Evolutionary conservation across 2,113 vertebrate genomes (phyloP).

Genomic region (Columba janthina): DNA sequence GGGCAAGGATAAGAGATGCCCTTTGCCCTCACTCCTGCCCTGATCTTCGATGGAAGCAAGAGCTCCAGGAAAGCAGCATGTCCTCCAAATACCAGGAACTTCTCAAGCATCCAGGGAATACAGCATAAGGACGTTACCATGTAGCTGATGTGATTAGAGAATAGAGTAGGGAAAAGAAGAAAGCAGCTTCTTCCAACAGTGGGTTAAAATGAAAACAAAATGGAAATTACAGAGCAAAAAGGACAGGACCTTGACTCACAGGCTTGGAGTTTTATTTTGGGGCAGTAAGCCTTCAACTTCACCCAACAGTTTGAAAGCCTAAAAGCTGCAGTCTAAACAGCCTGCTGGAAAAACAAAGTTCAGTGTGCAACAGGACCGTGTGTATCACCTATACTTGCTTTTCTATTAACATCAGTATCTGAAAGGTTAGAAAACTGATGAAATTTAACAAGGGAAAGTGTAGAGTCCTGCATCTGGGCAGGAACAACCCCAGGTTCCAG

Average conservation of each 20-base stretch:
- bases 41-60: neutral
- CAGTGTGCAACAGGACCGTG: rapidly evolving
- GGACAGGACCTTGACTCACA: neutral
- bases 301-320: neutral
- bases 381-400: neutral
- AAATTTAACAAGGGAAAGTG: no score
- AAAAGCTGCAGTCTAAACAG: neutral
- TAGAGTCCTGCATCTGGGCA: no score
- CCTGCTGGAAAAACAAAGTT: neutral
- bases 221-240: neutral
- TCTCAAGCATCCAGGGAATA: neutral
- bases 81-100: neutral
- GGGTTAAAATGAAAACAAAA: neutral
- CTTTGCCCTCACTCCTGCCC: neutral
- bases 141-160: neutral
- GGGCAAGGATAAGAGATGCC: neutral
- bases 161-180: rapidly evolving
- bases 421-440: neutral
- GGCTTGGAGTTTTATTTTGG: neutral
- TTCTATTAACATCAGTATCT: neutral
- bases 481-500: no score
- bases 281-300: neutral
- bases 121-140: neutral
- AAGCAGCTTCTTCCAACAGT: neutral
- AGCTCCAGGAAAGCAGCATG: neutral